Conservation (phyloP, 1,140 invertebrate species). For the Drosophila navojoa region DNA sequence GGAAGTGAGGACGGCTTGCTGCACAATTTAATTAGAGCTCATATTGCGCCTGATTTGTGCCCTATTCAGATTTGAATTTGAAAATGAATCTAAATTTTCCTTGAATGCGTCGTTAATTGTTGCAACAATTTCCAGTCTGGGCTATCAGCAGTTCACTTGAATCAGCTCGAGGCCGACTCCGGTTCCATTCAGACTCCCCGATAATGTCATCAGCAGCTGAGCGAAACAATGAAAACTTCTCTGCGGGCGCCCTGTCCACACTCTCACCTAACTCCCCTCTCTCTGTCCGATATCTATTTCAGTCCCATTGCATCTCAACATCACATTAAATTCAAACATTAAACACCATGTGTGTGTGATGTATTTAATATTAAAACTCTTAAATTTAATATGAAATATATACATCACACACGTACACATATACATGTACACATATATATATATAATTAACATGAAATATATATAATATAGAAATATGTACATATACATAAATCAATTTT, state of each 20-base stretch:
- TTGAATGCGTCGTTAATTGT: slow-evolving; percentile 72
- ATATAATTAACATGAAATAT: no score
- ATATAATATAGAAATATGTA: slow-evolving; percentile 7
- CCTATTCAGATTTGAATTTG: slow-evolving; percentile 62
- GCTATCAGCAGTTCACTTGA: slow-evolving; percentile 5
- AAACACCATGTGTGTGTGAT: neutral
- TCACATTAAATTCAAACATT: slow-evolving; percentile 4
- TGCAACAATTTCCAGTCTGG: slow-evolving; percentile 49
- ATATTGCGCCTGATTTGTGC: slow-evolving; percentile 55
- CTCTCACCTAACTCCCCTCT: neutral
- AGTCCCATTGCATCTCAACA: neutral
- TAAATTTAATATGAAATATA: slow-evolving; percentile 6
- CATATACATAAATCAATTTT: neutral
- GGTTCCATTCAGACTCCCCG: slow-evolving; percentile 11
- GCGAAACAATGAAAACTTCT: slow-evolving; percentile 17
- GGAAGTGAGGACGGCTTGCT: slow-evolving; percentile 10
- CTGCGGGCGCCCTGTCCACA: slow-evolving; percentile 25
- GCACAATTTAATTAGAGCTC: slow-evolving; percentile 70
- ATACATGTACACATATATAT: no score
- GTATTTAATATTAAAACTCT: slow-evolving; percentile 10
- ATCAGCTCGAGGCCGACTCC: slow-evolving; percentile 10
- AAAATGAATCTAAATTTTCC: no score
- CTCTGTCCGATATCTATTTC: neutral
- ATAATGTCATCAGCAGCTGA: slow-evolving; percentile 32
- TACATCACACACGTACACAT: no score